Percentiles rank a stretch among this genome's conserved stretches.
Evolutionary conservation across 1,140 invertebrate species (phyloP).

Genomic region (Heliothis virescens): DNA sequence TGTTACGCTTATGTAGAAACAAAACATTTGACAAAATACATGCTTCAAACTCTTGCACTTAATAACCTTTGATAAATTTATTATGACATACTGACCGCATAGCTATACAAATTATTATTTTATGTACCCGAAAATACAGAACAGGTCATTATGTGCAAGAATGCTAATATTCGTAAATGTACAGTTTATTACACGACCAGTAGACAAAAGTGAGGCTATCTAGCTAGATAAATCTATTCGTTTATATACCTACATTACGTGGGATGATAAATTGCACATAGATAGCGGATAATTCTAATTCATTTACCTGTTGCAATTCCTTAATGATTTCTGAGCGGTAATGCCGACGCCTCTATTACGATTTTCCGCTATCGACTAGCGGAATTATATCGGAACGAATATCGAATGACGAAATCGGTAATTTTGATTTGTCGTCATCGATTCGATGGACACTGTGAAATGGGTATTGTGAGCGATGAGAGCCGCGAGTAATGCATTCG

Average conservation of each 20-base stretch:
- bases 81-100: too few relatives aligned
- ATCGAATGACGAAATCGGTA: slow-evolving; percentile 79
- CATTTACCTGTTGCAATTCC: slow-evolving; percentile 42
- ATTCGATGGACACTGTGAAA: slow-evolving; percentile 70
- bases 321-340: slow-evolving; percentile 46
- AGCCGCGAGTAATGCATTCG: slow-evolving; percentile 76
- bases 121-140: neutral
- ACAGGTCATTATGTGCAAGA: neutral
- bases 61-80: neutral
- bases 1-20: slow-evolving; percentile 43
- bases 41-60: slow-evolving; percentile 1
- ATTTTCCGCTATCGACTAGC: slow-evolving; percentile 67
- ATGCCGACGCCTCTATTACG: slow-evolving; percentile 46
- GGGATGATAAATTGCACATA: slow-evolving; percentile 30
- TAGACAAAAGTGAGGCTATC: neutral
- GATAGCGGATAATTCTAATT: slow-evolving; percentile 41
- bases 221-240: neutral
- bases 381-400: slow-evolving; percentile 83
- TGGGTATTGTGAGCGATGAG: slow-evolving; percentile 73
- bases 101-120: too few relatives aligned
- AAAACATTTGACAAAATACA: slow-evolving; percentile 33
- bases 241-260: neutral
- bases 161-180: neutral
- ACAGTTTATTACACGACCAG: neutral
- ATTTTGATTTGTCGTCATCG: slow-evolving; percentile 77